Evolutionary conservation across 2,888 invertebrate genomes (phyloP).

Genomic region (Ornithoptera priamus): DNA sequence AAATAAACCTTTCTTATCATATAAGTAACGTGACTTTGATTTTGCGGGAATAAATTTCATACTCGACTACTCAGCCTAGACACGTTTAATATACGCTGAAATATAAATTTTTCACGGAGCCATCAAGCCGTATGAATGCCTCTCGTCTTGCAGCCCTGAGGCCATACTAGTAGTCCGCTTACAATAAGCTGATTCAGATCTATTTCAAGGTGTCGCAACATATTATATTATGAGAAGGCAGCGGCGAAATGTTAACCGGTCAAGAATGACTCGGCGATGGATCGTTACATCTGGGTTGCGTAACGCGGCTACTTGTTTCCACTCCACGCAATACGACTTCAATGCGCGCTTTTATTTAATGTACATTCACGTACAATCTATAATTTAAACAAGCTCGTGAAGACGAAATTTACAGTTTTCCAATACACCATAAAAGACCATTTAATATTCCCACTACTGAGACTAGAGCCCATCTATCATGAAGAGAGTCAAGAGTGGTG

Average conservation of each 20-base stretch:
- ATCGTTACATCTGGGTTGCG: conserved; percentile 56
- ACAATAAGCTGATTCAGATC: conserved; percentile 30
- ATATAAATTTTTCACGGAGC: conserved; percentile 28
- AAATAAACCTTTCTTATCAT: neutral
- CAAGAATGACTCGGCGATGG: conserved; percentile 48
- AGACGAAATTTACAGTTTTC: too few species aligned
- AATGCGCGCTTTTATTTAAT: neutral
- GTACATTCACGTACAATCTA: too few species aligned
- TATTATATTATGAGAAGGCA: conserved; percentile 56
- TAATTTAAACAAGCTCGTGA: too few species aligned
- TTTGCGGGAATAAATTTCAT: neutral
- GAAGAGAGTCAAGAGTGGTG: too few species aligned
- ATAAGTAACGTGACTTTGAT: neutral
- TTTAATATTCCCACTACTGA: too few species aligned
- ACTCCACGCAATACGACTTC: conserved; percentile 1
- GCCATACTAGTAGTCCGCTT: conserved; percentile 24
- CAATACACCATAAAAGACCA: too few species aligned
- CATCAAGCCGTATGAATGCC: conserved; percentile 16
- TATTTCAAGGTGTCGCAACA: conserved; percentile 51
- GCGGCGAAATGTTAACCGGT: conserved; percentile 70
- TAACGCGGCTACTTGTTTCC: conserved; percentile 35
- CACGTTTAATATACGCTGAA: conserved; percentile 15
- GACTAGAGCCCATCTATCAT: too few species aligned
- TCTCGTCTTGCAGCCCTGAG: conserved; percentile 16
- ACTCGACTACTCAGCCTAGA: neutral